Percentiles rank a stretch among this genome's conserved stretches.
phyloP scores from a whole-genome alignment of 2,888 invertebrate species.

The Loripinus fragilis region DNA sequence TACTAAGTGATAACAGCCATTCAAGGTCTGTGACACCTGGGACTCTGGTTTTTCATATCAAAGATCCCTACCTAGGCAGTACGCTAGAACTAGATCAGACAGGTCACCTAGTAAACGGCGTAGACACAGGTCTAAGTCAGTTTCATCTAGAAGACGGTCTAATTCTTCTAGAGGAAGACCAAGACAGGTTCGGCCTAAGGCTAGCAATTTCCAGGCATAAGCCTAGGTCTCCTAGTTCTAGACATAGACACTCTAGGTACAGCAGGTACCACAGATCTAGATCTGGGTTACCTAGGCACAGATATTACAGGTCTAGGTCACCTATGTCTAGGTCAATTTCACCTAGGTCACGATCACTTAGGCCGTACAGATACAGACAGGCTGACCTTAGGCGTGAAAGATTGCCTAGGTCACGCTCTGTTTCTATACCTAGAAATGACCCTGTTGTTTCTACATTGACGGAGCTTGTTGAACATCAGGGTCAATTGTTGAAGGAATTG shows the following conservation, averaged over 20 bases:
- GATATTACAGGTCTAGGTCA: background rate
- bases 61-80: background rate
- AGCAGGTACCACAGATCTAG: no score
- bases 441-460: background rate
- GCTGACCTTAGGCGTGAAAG: background rate
- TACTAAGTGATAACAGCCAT: background rate
- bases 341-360: background rate
- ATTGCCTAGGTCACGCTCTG: background rate
- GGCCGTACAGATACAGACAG: background rate
- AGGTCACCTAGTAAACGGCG: background rate
- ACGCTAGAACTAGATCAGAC: background rate
- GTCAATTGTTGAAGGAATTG: background rate
- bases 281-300: no score
- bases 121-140: background rate
- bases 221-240: background rate
- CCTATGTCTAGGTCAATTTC: background rate
- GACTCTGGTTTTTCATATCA: background rate
- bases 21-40: background rate
- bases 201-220: background rate
- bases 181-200: background rate
- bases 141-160: background rate
- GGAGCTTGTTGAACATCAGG: background rate
- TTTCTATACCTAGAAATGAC: background rate
- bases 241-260: background rate
- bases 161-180: no score